Percentiles rank a stretch among this genome's conserved stretches.
Evolutionary conservation across 2,113 vertebrate genomes (phyloP).

Genomic region (Oncorhynchus kisutch): DNA sequence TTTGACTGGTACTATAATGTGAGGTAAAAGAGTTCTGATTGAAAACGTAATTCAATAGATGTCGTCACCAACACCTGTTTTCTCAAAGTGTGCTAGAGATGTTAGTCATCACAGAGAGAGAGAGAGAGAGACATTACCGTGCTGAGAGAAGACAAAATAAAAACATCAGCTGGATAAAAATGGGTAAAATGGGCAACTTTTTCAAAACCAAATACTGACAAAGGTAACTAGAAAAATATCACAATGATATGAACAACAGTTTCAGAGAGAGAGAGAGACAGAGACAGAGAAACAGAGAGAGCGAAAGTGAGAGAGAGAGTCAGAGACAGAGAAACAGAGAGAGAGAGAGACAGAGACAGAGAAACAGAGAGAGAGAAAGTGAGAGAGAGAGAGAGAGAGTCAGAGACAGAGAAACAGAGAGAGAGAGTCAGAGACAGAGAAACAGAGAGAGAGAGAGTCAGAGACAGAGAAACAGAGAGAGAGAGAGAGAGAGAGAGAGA

Average conservation of each 20-base stretch:
- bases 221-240: constrained; percentile 68
- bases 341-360: too few relatives aligned
- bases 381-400: too few relatives aligned
- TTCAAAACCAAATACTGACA: constrained; percentile 70
- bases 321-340: too few relatives aligned
- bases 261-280: constrained; percentile 53
- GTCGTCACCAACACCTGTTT: neutral
- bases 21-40: neutral
- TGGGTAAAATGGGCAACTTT: constrained; percentile 37
- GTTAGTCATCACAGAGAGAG: constrained; percentile 43
- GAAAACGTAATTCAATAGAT: neutral
- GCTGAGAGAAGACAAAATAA: constrained; percentile 25
- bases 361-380: too few relatives aligned
- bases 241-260: constrained; percentile 54
- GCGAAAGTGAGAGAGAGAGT: too few relatives aligned
- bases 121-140: constrained; percentile 44
- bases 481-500: too few relatives aligned
- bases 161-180: constrained; percentile 35
- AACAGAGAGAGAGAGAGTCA: constrained; percentile 48
- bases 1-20: too few relatives aligned
- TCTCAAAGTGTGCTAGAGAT: constrained; percentile 23
- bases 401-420: too few relatives aligned
- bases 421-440: too few relatives aligned
- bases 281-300: too few relatives aligned
- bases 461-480: too few relatives aligned